Conservation (phyloP, 2,797 vertebrate genomes). For the Tenualosa thibaudeaui region DNA sequence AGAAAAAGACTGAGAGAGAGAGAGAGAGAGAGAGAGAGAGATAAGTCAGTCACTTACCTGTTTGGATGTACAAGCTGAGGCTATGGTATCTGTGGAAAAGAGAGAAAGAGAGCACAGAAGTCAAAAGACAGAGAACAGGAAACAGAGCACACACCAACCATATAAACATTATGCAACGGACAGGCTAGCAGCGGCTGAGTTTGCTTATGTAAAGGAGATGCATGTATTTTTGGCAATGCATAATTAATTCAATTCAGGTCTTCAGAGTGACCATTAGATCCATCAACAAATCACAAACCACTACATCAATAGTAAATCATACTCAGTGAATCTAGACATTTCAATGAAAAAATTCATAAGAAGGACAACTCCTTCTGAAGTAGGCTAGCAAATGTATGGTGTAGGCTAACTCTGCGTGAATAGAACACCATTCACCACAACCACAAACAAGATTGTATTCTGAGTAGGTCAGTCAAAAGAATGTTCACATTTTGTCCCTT, state of each 20-base stretch:
- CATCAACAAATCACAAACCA: background rate
- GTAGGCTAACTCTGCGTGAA: background rate
- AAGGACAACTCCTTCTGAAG: background rate
- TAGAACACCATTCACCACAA: background rate
- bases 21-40: background rate
- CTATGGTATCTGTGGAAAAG: slow-evolving; percentile 70
- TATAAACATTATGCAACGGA: slow-evolving; percentile 22
- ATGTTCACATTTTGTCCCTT: background rate
- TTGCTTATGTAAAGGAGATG: background rate
- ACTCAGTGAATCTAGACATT: background rate
- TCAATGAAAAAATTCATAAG: background rate
- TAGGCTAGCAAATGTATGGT: background rate
- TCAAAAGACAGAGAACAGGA: slow-evolving; percentile 25
- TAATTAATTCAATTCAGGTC: background rate
- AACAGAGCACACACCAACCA: background rate
- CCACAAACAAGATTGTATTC: background rate
- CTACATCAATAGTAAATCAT: background rate
- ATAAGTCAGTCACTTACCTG: slow-evolving; percentile 68
- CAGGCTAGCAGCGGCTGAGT: background rate
- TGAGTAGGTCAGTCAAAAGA: background rate
- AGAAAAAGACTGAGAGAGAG: background rate
- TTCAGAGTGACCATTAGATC: background rate
- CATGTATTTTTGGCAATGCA: background rate
- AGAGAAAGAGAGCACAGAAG: slow-evolving; percentile 51
- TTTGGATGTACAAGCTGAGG: slow-evolving; percentile 63